phyloP scores from a whole-genome alignment of 2,113 vertebrate species.

The Gobiocypris rarus region DNA sequence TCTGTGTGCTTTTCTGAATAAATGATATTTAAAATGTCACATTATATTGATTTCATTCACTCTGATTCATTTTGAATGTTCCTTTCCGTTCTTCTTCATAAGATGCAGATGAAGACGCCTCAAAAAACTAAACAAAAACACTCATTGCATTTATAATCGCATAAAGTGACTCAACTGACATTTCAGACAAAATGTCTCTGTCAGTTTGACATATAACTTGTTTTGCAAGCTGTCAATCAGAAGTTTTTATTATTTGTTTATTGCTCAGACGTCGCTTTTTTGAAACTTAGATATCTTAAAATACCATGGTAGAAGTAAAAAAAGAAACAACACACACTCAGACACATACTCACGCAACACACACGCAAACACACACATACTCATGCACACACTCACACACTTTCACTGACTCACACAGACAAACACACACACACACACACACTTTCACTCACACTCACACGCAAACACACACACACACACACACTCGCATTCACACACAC shows the following conservation, averaged over 20 bases:
- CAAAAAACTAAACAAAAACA: background rate
- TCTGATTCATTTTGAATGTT: background rate
- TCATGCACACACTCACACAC: background rate
- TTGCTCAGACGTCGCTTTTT: background rate
- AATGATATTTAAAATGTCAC: background rate
- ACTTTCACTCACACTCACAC: too few species aligned
- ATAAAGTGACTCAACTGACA: conserved; percentile 1
- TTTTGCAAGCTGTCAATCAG: background rate
- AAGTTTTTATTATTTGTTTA: background rate
- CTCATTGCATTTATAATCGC: background rate
- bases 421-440: background rate
- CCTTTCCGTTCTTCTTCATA: background rate
- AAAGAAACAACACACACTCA: background rate
- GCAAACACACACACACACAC: background rate
- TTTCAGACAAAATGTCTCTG: conserved; percentile 16
- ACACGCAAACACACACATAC: too few species aligned
- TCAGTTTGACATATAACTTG: background rate
- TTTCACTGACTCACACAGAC: too few species aligned
- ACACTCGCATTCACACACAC: background rate
- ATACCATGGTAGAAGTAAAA: background rate
- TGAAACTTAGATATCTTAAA: background rate
- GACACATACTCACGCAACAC: too few species aligned
- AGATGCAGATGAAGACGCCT: background rate
- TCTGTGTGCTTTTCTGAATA: background rate
- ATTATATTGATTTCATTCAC: background rate